Evolutionary conservation across 2,113 vertebrate species (phyloP), one percentile per base, ranked within the genome.

Genomic region (Phalacrocorax pelagicus): DNA sequence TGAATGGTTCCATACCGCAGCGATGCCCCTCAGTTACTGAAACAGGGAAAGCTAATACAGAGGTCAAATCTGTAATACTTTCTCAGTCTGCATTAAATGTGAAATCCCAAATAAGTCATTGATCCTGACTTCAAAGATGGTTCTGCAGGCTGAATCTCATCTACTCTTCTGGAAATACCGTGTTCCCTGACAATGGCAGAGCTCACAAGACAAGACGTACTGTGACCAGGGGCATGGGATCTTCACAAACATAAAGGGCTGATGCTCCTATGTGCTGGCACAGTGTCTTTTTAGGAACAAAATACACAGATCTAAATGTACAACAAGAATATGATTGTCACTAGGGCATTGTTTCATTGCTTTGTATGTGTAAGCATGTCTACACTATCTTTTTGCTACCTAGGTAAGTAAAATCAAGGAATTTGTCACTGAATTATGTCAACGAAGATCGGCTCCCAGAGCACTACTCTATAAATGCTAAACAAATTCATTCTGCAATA

Each of bases 351-450:
- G 6, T 38, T 93, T 83, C 29, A 36, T 32, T 81, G 20, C 1
- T 72, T 86, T 74, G 9, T 42, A 9, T 52, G 15, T 52, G 32
- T n/a, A 42, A 51, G 8, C 0, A 0, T 81, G 30, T 44, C 15
- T 88, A 34, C 30, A 74, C 14, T 26, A 23, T 34, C 7, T 74
- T 82, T 93, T 95, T 96, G 34, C 54, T 88, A 83, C 26, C 49
- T 42, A 94, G 22, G 62, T 75, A 93, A 82, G 83, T 59, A 83
- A 94, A 97, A 93, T 72, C 15, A 86, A 90, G 26, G 44, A 89
- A 94, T 66, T 81, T 70, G 29, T 66, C 86, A 74, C 47, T 93
- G 86, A 96, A 90, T 90, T 86, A 70, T 46, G 73, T 54, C 24
- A 94, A 63, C 9, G 63, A 82, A 95, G 61, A 84, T 42, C 3